phyloP scores from a whole-genome alignment of 2,888 invertebrate species.

The Drosophila meridionalis region DNA sequence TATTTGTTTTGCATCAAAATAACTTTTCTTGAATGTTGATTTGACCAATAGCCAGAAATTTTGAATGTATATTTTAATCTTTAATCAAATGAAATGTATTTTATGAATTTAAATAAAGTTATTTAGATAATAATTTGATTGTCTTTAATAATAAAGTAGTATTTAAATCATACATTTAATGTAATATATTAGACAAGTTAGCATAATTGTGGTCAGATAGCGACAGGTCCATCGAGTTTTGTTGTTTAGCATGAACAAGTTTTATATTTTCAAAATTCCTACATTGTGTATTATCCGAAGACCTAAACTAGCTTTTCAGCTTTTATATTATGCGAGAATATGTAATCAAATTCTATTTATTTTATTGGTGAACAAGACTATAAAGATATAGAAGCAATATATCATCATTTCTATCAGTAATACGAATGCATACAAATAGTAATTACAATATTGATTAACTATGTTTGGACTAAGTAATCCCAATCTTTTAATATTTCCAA shows the following conservation, averaged over 20 bases:
- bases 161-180: neutral
- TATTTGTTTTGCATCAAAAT: neutral
- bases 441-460: no score
- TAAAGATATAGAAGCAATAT: neutral
- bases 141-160: neutral
- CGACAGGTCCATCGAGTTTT: neutral
- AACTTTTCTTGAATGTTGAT: neutral
- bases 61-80: no score
- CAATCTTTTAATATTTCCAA: neutral
- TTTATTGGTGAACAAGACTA: neutral
- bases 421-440: no score
- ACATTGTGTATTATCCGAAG: neutral
- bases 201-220: neutral
- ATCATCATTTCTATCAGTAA: neutral
- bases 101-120: neutral
- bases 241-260: slow-evolving; percentile 1
- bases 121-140: neutral
- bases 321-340: neutral
- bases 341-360: neutral
- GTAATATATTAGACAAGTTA: neutral
- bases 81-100: no score
- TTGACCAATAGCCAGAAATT: neutral
- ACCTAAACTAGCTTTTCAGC: neutral
- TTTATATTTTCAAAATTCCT: neutral
- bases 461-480: neutral